These are phyloP conservation scores for Heliconius himera DNA, from an alignment of 1,140 invertebrate species.

Conservation along the genomic window DNA sequence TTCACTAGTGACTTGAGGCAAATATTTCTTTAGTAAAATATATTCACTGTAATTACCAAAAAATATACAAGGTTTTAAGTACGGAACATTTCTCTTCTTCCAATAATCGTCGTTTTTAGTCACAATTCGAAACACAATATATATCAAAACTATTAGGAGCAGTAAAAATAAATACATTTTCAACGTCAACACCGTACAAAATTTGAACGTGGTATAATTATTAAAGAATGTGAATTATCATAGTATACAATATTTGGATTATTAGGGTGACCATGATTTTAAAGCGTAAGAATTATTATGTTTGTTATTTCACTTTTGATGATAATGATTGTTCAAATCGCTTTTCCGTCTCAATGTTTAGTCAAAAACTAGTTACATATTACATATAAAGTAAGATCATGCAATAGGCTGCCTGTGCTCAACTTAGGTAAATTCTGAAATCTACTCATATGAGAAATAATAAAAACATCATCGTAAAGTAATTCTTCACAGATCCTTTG, in stretches of 20 bases:
- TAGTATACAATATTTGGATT: neutral
- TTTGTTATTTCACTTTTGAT: too few species aligned
- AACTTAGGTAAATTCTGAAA: too few species aligned
- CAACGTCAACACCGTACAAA: neutral
- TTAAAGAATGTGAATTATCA: neutral
- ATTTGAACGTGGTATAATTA: neutral
- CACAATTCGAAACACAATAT: neutral
- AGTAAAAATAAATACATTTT: constrained; percentile 12
- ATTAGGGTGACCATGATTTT: neutral
- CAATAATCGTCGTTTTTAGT: constrained; percentile 45
- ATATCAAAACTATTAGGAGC: neutral
- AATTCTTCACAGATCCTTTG: too few species aligned
- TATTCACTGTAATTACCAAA: constrained; percentile 46
- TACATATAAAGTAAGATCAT: too few species aligned
- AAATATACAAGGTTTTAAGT: constrained; percentile 35
- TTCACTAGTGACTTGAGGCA: constrained; percentile 29
- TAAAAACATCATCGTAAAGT: too few species aligned
- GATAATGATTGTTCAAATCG: too few species aligned
- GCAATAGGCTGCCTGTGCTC: too few species aligned
- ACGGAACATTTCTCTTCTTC: constrained; percentile 44
- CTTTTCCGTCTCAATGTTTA: too few species aligned
- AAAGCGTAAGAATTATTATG: too few species aligned
- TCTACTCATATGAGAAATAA: too few species aligned
- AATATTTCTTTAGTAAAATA: constrained; percentile 36
- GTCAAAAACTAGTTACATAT: too few species aligned